Evolutionary conservation across 2,888 invertebrate genomes (phyloP).

Genomic region (Drosophila putrida): DNA sequence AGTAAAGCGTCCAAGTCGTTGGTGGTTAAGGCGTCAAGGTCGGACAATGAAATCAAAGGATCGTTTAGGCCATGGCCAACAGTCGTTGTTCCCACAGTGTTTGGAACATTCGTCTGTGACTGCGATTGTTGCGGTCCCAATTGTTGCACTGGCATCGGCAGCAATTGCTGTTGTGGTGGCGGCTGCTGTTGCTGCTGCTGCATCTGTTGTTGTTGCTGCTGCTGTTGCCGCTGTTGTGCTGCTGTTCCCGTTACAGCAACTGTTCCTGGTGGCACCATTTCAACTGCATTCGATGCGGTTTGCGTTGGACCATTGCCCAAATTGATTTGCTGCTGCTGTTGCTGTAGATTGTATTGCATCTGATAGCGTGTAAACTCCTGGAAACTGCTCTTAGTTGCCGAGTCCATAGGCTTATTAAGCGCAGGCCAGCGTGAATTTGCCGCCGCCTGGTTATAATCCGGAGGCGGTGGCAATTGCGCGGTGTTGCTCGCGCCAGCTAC

Average conservation of each 20-base stretch:
- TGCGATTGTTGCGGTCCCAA: slow-evolving; percentile 29
- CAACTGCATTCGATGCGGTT: slow-evolving; percentile 32
- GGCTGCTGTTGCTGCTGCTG: slow-evolving; percentile 56
- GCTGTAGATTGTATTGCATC: slow-evolving; percentile 88
- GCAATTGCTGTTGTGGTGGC: slow-evolving; percentile 34
- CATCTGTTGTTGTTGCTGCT: slow-evolving; percentile 29
- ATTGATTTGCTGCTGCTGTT: slow-evolving; percentile 85
- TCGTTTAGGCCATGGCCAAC: slow-evolving; percentile 66
- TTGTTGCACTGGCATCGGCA: slow-evolving; percentile 28
- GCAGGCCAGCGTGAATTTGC: slow-evolving; percentile 85
- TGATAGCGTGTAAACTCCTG: slow-evolving; percentile 89
- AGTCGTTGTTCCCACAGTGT: slow-evolving; percentile 13
- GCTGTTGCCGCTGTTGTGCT: slow-evolving; percentile 47
- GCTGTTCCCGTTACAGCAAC: slow-evolving; percentile 20
- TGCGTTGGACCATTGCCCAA: slow-evolving; percentile 83
- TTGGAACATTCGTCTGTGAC: slow-evolving; percentile 27
- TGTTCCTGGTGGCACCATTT: slow-evolving; percentile 26
- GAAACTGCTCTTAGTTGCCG: slow-evolving; percentile 88
- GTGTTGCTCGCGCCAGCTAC: slow-evolving; percentile 56
- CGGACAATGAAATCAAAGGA: slow-evolving; percentile 81
- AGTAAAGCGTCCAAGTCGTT: slow-evolving; percentile 89
- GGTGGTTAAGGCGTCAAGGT: slow-evolving; percentile 83
- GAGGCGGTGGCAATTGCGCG: slow-evolving; percentile 67
- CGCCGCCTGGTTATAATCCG: slow-evolving; percentile 82
- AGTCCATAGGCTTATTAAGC: slow-evolving; percentile 87